Evolutionary conservation across 2,113 vertebrate species (phyloP).

Genomic region (Pseudorasbora parva): DNA sequence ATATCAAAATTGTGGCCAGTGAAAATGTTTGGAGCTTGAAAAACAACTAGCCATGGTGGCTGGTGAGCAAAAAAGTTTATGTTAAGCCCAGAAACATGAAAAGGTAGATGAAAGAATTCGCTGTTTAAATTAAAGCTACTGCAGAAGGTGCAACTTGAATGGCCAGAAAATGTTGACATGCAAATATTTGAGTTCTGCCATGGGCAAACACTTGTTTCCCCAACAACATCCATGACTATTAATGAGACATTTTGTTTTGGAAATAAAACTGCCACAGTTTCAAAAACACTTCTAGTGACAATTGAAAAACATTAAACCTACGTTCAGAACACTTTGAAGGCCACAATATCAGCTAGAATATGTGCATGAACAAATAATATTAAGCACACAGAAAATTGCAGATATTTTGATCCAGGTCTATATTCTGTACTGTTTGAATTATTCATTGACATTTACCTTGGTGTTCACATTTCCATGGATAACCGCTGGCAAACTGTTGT

Average conservation of each 20-base stretch:
- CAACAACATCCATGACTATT: background rate
- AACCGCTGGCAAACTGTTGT: constrained; percentile 87
- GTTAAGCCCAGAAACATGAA: too few species aligned
- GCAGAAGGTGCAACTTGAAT: background rate
- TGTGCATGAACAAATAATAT: background rate
- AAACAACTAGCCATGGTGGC: too few species aligned
- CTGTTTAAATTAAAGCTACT: background rate
- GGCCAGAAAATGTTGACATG: background rate
- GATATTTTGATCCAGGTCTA: background rate
- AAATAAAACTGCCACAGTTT: background rate
- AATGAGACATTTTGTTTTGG: background rate
- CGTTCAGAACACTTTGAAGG: background rate
- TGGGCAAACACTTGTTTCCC: background rate
- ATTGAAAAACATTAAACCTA: background rate
- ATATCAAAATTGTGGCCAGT: too few species aligned
- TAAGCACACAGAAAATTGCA: background rate
- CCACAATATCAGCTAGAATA: background rate
- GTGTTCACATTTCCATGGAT: constrained; percentile 95
- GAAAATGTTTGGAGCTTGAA: background rate
- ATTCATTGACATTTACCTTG: constrained; percentile 81
- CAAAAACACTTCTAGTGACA: too few species aligned
- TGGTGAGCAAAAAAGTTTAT: too few species aligned
- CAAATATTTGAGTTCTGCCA: background rate
- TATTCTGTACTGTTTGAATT: background rate
- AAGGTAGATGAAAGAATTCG: background rate